A percentile compares a stretch with the other conserved stretches of the same genome.
Evolutionary conservation across 2,797 vertebrate species (phyloP).

Genomic region (Muscicapa striata): DNA sequence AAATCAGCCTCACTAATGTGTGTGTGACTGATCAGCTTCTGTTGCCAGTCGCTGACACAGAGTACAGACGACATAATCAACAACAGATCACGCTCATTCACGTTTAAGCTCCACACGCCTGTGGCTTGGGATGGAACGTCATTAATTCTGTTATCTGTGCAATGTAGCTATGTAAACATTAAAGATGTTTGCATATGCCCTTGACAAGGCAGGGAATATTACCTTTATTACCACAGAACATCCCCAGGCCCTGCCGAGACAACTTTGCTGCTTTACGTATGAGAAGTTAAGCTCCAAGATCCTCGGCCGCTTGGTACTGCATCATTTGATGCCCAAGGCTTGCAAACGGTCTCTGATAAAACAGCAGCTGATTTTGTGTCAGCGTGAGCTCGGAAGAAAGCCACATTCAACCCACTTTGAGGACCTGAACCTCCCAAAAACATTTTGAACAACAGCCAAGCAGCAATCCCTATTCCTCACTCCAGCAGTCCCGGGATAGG

Average conservation of each 20-base stretch:
- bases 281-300: not conserved
- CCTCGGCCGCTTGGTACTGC: fast-evolving
- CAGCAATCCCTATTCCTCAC: fast-evolving
- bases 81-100: not conserved
- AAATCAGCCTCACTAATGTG: not conserved
- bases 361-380: not conserved
- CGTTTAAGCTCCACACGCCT: not conserved
- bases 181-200: not conserved
- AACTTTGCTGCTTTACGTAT: not conserved
- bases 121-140: not conserved
- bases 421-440: not conserved
- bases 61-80: not conserved
- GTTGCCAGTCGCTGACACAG: not conserved
- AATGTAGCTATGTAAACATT: not conserved
- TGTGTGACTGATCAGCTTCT: not conserved
- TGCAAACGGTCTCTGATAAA: not conserved
- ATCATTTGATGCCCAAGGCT: not conserved
- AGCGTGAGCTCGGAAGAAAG: not conserved
- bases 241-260: not conserved
- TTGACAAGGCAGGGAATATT: too few relatives aligned
- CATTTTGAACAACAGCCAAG: not conserved
- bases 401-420: fast-evolving
- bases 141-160: not conserved
- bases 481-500: fast-evolving
- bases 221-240: not conserved